A percentile compares a stretch with the other conserved stretches of the same genome.
Conservation (phyloP, 1,140 invertebrate genomes). For the Lethrus apterus region DNA sequence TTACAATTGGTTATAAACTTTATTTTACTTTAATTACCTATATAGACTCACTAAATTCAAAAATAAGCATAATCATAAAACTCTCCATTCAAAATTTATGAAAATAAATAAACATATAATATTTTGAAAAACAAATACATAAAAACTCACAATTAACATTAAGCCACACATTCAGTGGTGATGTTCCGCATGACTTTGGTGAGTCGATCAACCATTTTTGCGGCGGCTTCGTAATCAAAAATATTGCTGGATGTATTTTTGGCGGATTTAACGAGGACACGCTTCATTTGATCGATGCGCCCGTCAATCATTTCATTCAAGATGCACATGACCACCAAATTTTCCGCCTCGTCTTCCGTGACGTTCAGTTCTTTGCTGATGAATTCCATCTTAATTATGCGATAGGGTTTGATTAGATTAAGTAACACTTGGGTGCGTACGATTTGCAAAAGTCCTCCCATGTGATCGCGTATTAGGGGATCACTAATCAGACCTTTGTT, state of each 20-base stretch:
- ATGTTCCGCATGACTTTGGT: constrained; percentile 8
- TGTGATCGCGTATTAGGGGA: constrained; percentile 97
- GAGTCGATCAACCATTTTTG: constrained; percentile 80
- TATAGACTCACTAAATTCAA: no score
- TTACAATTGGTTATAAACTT: no score
- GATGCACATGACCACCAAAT: constrained; percentile 73
- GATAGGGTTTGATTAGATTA: constrained; percentile 95
- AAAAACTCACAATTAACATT: no score
- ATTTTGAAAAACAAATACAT: no score
- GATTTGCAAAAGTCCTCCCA: constrained; percentile 92
- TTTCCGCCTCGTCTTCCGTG: constrained; percentile 89
- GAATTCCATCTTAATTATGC: constrained; percentile 92
- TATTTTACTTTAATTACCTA: no score
- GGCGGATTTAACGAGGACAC: constrained; percentile 77
- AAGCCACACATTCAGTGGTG: constrained; percentile 6
- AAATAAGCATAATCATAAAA: no score
- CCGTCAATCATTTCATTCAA: constrained; percentile 68
- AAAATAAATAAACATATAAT: no score
- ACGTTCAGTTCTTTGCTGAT: constrained; percentile 96
- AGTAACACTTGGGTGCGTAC: constrained; percentile 94
- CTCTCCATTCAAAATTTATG: no score
- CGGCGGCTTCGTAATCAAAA: constrained; percentile 69
- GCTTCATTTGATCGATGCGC: constrained; percentile 91
- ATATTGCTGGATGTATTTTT: constrained; percentile 66
- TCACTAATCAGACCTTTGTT: constrained; percentile 97